Conservation (phyloP, 2,797 vertebrate species). For the Tragelaphus eurycerus region DNA sequence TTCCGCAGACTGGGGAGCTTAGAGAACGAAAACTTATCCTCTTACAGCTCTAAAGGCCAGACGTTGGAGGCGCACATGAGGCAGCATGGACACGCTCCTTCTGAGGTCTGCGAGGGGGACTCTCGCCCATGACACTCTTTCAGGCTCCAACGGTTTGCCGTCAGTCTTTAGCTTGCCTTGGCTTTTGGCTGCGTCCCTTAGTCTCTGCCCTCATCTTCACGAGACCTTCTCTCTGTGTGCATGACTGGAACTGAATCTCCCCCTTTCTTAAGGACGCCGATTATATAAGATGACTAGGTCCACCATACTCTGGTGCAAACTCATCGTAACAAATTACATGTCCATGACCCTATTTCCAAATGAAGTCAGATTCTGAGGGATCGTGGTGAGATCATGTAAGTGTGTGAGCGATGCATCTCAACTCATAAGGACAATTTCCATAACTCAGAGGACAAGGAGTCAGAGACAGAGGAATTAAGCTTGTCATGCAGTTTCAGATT, state of each 20-base stretch:
- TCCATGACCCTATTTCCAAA: background rate
- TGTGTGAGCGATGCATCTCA: background rate
- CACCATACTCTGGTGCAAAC: background rate
- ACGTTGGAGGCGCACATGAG: background rate
- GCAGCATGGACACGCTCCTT: fast-evolving
- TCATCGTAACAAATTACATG: background rate
- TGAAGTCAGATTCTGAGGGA: background rate
- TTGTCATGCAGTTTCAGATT: background rate
- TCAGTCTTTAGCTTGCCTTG: background rate
- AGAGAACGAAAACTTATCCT: background rate
- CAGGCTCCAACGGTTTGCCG: fast-evolving
- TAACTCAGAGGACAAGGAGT: background rate
- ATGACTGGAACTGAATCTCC: no score
- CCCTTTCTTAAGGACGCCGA: background rate
- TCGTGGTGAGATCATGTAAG: background rate
- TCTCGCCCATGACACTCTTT: fast-evolving
- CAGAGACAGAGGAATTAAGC: background rate
- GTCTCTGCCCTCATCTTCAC: background rate
- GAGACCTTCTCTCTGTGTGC: background rate
- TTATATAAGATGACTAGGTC: fast-evolving
- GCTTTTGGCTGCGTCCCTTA: background rate
- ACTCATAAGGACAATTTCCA: background rate
- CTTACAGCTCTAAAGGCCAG: background rate
- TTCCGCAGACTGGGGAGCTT: fast-evolving
- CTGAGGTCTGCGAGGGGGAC: fast-evolving